phyloP scores from a whole-genome alignment of 2,888 invertebrate species.

The Tortrix viridana region DNA sequence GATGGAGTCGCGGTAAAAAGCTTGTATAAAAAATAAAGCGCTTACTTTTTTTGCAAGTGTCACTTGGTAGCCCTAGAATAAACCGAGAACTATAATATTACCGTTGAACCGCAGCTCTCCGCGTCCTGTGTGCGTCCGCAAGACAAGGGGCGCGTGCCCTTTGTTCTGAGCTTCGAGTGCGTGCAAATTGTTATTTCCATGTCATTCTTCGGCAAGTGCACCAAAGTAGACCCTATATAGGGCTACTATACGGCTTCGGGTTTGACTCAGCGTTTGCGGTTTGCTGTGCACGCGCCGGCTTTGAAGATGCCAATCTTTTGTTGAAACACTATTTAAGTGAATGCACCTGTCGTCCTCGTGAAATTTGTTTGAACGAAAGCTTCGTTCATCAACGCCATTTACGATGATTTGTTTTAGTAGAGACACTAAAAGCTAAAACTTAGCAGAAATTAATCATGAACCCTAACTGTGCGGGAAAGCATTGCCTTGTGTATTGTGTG shows the following conservation, averaged over 20 bases:
- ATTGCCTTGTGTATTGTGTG: conserved; percentile 51
- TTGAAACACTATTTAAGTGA: conserved; percentile 47
- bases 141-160: conserved; percentile 54
- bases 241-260: conserved; percentile 23
- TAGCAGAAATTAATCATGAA: conserved; percentile 11
- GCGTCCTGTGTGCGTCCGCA: conserved; percentile 64
- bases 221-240: conserved; percentile 24
- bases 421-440: neutral
- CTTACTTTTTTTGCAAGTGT: neutral
- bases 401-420: conserved; percentile 1
- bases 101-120: conserved; percentile 61
- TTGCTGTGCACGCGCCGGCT: conserved; percentile 62
- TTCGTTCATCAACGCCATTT: conserved; percentile 15
- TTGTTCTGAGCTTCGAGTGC: conserved; percentile 59
- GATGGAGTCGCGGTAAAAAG: no score
- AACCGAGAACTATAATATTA: conserved; percentile 46
- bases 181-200: conserved; percentile 48
- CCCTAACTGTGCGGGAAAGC: conserved; percentile 21
- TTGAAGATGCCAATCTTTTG: conserved; percentile 54
- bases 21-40: no score
- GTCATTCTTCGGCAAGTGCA: neutral
- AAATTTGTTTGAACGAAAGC: conserved; percentile 36
- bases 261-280: conserved; percentile 58
- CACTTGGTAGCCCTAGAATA: conserved; percentile 4
- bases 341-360: conserved; percentile 56